Percentiles rank a stretch among this genome's conserved stretches.
phyloP scores from a whole-genome alignment of 2,797 vertebrate species.

The Melanogrammus aeglefinus region DNA sequence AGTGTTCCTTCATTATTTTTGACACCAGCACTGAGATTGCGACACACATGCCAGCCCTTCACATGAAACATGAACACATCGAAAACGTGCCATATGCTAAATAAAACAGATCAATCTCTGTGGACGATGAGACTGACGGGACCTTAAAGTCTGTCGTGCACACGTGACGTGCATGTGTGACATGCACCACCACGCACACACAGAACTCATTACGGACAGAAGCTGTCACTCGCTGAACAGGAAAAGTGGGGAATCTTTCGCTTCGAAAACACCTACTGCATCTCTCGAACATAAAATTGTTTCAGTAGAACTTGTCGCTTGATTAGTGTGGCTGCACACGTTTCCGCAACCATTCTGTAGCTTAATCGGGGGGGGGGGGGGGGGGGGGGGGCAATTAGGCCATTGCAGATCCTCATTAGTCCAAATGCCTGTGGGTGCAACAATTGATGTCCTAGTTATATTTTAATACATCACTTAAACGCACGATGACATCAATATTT shows the following conservation, averaged over 20 bases:
- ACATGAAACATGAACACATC: neutral
- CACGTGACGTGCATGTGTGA: too few species aligned
- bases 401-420: slow-evolving; percentile 20
- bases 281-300: neutral
- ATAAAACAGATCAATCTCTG: neutral
- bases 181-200: neutral
- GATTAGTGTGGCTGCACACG: neutral
- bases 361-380: neutral
- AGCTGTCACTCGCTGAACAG: too few species aligned
- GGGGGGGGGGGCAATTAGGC: slow-evolving; percentile 5
- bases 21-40: neutral
- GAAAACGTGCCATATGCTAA: too few species aligned
- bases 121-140: neutral
- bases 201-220: neutral
- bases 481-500: slow-evolving; percentile 59
- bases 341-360: slow-evolving; percentile 15
- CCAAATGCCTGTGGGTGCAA: slow-evolving; percentile 16
- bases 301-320: neutral
- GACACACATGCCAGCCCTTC: neutral
- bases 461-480: slow-evolving; percentile 67
- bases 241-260: neutral
- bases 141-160: neutral
- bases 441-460: slow-evolving; percentile 56
- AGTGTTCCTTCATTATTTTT: neutral
- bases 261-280: neutral